Evolutionary conservation across 2,888 invertebrate genomes (phyloP), one percentile per base, ranked within the genome.

Genomic region (Pseudanteris insignis): DNA sequence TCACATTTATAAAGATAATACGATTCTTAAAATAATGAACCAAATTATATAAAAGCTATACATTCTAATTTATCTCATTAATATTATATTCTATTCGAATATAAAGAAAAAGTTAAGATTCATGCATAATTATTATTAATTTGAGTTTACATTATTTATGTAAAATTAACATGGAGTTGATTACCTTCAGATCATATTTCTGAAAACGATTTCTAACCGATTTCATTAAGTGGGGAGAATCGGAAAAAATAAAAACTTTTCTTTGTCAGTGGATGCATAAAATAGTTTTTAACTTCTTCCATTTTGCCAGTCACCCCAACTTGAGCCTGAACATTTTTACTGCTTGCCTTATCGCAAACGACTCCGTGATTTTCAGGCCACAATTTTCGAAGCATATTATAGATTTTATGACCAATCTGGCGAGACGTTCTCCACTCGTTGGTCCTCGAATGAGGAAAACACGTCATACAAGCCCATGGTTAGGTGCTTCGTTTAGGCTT

Each of bases 141-240:
- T n/a, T n/a, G n/a, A n/a, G n/a, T n/a, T n/a, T n/a, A n/a, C n/a
- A n/a, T n/a, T n/a, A n/a, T n/a, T n/a, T n/a, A n/a, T n/a, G n/a
- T n/a, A n/a, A n/a, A n/a, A n/a, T n/a, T n/a, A n/a, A n/a, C n/a
- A n/a, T n/a, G n/a, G n/a, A n/a, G n/a, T n/a, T n/a, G n/a, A n/a
- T n/a, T 12, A 10, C 30, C 12, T 3, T 3, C 4, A 30, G 9
- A 11, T 30, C 30, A 8, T 30, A 11, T 9, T 30, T 30, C 12
- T 30, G 8, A 3, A 65, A 18, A 14, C 69, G 47, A 43, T 67
- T 68, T 26, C 65, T 29, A 2, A 68, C 44, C 29, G 57, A 58
- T 36, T 69, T 68, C 1, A 69, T 51, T 2, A 68, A 34, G 25
- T 69, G 64, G 3, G 63, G 66, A 14, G 61, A 61, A 21, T 67